Conservation (phyloP, 2,797 vertebrate genomes). For the Falco biarmicus region DNA sequence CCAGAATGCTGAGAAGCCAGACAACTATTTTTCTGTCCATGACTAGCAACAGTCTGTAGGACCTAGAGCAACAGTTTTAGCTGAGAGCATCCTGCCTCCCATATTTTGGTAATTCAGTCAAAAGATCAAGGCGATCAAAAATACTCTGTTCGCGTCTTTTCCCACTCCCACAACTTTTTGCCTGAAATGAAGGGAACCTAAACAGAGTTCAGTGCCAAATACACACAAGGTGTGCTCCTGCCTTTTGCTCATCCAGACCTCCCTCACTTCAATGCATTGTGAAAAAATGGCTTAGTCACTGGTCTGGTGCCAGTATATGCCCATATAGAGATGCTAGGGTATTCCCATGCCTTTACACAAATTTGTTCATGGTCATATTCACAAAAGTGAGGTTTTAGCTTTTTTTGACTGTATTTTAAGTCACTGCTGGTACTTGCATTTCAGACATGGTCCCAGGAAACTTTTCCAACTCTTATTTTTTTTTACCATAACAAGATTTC, state of each 20-base stretch:
- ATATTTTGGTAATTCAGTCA: neutral
- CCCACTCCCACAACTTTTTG: neutral
- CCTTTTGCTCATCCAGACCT: neutral
- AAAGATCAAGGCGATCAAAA: neutral
- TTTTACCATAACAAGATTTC: neutral
- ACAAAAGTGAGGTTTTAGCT: neutral
- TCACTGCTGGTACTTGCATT: neutral
- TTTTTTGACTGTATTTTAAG: neutral
- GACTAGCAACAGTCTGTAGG: neutral
- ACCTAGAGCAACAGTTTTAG: neutral
- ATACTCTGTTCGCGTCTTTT: neutral
- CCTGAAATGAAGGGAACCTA: neutral
- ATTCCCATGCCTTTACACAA: neutral
- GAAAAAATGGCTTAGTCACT: neutral
- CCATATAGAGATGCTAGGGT: neutral
- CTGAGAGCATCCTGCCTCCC: neutral
- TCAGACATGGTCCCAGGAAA: neutral
- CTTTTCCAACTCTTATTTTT: neutral
- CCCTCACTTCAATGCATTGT: neutral
- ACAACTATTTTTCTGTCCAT: neutral
- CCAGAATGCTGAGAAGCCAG: neutral
- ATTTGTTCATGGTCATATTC: neutral
- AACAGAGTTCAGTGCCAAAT: neutral
- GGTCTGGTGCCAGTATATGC: neutral
- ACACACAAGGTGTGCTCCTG: neutral